Conservation (phyloP, 1,140 invertebrate genomes). For the Drosophila ercepeae region DNA sequence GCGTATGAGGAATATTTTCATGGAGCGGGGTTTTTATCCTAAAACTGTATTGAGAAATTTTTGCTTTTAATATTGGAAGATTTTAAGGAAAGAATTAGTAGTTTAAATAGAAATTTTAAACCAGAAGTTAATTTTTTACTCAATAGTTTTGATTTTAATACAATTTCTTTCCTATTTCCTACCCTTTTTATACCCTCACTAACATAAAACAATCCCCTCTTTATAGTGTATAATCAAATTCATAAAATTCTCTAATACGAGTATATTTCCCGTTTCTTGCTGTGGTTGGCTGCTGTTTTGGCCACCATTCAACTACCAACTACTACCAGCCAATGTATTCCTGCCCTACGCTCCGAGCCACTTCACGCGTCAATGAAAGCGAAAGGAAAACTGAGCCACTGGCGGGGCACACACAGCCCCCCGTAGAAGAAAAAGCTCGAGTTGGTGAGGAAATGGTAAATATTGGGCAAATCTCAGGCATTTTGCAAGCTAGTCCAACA, state of each 20-base stretch:
- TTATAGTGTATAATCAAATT: conserved; percentile 8
- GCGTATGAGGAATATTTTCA: not conserved
- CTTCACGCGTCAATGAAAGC: conserved; percentile 83
- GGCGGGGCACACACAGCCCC: conserved; percentile 9
- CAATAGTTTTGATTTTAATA: not conserved
- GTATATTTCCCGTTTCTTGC: not conserved
- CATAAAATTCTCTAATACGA: not conserved
- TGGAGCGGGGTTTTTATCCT: too few species aligned
- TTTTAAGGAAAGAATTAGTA: too few species aligned
- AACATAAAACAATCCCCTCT: not conserved
- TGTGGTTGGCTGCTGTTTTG: conserved; percentile 31
- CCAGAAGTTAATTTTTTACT: too few species aligned
- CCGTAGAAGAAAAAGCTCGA: conserved; percentile 37
- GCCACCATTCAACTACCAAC: conserved; percentile 2
- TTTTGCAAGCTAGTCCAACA: conserved; percentile 63
- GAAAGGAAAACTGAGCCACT: conserved; percentile 74
- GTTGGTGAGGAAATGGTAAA: conserved; percentile 76
- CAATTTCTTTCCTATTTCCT: not conserved
- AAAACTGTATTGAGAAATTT: too few species aligned
- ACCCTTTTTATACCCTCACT: not conserved
- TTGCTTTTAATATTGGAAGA: too few species aligned
- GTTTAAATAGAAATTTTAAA: too few species aligned
- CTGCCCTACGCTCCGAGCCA: conserved; percentile 63
- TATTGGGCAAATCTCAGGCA: conserved; percentile 72
- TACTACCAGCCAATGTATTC: conserved; percentile 37